Percentiles rank a stretch among this genome's conserved stretches.
phyloP scores from a whole-genome alignment of 2,888 invertebrate genomes.

The Dicyrtoma fusca region DNA sequence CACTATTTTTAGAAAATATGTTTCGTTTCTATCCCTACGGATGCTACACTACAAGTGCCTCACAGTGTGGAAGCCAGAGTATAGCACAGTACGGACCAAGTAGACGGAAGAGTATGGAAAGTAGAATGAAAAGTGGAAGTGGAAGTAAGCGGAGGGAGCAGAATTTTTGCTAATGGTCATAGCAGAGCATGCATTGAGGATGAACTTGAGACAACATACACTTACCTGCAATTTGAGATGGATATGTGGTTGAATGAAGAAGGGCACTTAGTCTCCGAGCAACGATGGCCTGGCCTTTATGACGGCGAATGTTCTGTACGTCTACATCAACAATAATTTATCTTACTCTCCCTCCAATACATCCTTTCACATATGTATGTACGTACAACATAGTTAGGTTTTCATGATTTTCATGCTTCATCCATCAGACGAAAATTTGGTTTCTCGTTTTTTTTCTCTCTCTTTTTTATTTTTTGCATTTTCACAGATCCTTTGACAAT shows the following conservation, averaged over 20 bases:
- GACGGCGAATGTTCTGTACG: conserved; percentile 68
- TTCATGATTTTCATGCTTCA: neutral
- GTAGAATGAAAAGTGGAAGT: neutral
- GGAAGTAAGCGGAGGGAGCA: neutral
- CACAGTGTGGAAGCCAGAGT: too few relatives aligned
- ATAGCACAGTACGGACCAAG: too few relatives aligned
- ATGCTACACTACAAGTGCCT: too few relatives aligned
- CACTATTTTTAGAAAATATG: too few relatives aligned
- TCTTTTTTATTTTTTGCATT: neutral
- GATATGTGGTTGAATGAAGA: conserved; percentile 67
- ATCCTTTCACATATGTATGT: neutral
- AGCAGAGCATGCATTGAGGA: too few relatives aligned
- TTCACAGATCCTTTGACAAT: neutral
- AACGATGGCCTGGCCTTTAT: conserved; percentile 67
- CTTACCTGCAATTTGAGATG: conserved; percentile 68
- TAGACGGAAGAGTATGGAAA: too few relatives aligned
- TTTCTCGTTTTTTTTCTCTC: neutral
- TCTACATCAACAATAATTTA: conserved; percentile 59
- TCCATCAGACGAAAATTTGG: neutral
- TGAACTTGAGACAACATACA: neutral
- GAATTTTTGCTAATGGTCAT: neutral
- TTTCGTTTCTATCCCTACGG: too few relatives aligned
- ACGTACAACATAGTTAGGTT: too few relatives aligned
- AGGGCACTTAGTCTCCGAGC: conserved; percentile 66
- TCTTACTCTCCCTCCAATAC: neutral